Evolutionary conservation across 2,888 invertebrate species (phyloP).

Genomic region (Trisateles emortualis): DNA sequence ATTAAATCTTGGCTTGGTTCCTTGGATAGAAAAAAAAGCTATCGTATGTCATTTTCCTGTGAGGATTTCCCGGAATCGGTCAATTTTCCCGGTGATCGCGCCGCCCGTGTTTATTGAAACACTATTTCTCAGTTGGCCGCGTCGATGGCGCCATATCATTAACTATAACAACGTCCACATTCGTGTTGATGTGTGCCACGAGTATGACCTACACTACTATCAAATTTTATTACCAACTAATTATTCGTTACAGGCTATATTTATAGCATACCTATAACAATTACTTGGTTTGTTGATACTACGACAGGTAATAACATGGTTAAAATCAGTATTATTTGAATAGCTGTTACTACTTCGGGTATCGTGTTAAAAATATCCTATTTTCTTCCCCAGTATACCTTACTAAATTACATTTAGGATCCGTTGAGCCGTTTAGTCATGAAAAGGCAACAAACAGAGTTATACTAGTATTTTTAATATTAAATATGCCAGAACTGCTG

Average conservation of each 20-base stretch:
- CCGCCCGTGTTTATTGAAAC: slow-evolving; percentile 82
- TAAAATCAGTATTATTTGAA: too few relatives aligned
- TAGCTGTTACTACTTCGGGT: too few relatives aligned
- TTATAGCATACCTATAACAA: too few relatives aligned
- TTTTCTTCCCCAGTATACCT: too few relatives aligned
- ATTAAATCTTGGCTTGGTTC: slow-evolving; percentile 83
- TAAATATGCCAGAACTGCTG: too few relatives aligned
- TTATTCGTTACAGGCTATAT: neutral
- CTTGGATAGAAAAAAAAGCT: slow-evolving; percentile 79
- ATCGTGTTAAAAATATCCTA: too few relatives aligned
- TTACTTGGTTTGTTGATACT: too few relatives aligned
- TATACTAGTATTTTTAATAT: too few relatives aligned
- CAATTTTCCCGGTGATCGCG: slow-evolving; percentile 84
- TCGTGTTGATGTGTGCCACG: slow-evolving; percentile 24
- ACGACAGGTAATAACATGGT: too few relatives aligned
- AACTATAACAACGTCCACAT: slow-evolving; percentile 48
- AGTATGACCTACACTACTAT: slow-evolving; percentile 19
- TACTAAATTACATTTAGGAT: too few relatives aligned
- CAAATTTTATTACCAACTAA: slow-evolving; percentile 9
- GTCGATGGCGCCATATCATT: slow-evolving; percentile 63
- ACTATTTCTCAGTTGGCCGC: slow-evolving; percentile 81
- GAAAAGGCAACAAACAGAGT: too few relatives aligned
- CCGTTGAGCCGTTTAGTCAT: too few relatives aligned
- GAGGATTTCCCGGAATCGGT: slow-evolving; percentile 83
- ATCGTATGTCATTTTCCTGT: slow-evolving; percentile 79